Conservation (phyloP, 2,888 invertebrate species). For the Tanypteryx hageni region DNA sequence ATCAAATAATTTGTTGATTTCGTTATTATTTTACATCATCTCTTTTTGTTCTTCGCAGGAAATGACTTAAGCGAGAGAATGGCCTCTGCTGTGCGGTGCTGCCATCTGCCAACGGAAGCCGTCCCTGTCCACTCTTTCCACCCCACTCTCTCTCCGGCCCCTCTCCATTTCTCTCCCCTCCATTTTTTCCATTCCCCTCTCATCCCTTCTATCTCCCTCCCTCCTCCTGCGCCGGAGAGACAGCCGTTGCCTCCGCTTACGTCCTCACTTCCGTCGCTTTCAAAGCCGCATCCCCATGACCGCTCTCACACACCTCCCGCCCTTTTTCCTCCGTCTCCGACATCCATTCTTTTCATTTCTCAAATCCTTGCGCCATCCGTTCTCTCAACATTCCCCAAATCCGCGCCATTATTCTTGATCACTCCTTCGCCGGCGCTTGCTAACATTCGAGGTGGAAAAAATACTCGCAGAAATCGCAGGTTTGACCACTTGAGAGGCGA, state of each 20-base stretch:
- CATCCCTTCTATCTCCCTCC: background rate
- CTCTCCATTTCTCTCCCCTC: background rate
- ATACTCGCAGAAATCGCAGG: background rate
- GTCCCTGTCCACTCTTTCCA: background rate
- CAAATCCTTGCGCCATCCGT: slow-evolving; percentile 59
- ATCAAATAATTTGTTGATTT: too few species aligned
- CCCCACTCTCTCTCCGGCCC: background rate
- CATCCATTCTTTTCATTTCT: slow-evolving; percentile 61
- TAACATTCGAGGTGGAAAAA: slow-evolving; percentile 37
- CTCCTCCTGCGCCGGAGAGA: slow-evolving; percentile 5
- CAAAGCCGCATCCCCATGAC: background rate
- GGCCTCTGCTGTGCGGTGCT: slow-evolving; percentile 40
- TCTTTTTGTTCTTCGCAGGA: background rate
- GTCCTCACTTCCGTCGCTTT: slow-evolving; percentile 30
- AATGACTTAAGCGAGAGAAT: background rate
- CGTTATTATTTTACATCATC: background rate
- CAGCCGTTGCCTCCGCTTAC: background rate
- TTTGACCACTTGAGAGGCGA: background rate
- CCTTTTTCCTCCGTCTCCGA: slow-evolving; percentile 11
- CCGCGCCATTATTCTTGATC: slow-evolving; percentile 54
- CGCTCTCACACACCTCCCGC: background rate
- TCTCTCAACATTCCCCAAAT: slow-evolving; percentile 54
- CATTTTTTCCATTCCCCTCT: background rate
- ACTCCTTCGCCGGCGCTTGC: slow-evolving; percentile 17
- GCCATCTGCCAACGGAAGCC: slow-evolving; percentile 45